Percentiles rank a stretch among this genome's conserved stretches.
Evolutionary conservation across 2,888 invertebrate genomes (phyloP).

Genomic region (Aporophyla nigra): DNA sequence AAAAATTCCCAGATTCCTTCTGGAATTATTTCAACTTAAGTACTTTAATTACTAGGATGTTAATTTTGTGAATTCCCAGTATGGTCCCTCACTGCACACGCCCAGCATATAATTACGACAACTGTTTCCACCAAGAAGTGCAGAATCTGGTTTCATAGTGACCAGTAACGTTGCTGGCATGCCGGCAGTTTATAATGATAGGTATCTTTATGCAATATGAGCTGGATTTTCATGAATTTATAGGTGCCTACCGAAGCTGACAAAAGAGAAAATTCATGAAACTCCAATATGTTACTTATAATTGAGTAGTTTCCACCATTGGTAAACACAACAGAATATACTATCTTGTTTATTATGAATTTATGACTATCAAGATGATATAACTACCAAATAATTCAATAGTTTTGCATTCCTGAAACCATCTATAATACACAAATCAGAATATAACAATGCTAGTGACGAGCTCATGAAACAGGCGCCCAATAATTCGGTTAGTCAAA

Average conservation of each 20-base stretch:
- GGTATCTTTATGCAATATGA: background rate
- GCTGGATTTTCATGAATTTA: conserved; percentile 1
- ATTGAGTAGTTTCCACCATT: background rate
- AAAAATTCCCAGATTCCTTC: too few relatives aligned
- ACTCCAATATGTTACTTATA: too few relatives aligned
- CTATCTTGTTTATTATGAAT: conserved; percentile 12
- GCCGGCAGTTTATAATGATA: background rate
- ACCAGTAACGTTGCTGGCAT: background rate
- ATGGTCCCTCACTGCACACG: too few relatives aligned
- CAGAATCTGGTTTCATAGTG: background rate
- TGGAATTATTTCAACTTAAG: too few relatives aligned
- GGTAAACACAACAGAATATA: conserved; percentile 11
- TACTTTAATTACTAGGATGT: too few relatives aligned
- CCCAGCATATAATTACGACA: background rate
- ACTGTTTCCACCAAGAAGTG: background rate
- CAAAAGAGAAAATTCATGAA: too few relatives aligned
- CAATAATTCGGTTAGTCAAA: conserved; percentile 68
- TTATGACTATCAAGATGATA: conserved; percentile 13
- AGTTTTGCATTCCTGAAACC: conserved; percentile 49
- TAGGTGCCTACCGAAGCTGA: too few relatives aligned
- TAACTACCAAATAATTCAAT: conserved; percentile 43
- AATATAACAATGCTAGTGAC: conserved; percentile 58
- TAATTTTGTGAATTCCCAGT: too few relatives aligned
- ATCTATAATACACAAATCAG: conserved; percentile 39
- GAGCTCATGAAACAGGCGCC: conserved; percentile 50